These are phyloP conservation scores for Kuschelorhynchus macadamiae DNA, from an alignment of 2,888 invertebrate genomes.

Conservation along the genomic window DNA sequence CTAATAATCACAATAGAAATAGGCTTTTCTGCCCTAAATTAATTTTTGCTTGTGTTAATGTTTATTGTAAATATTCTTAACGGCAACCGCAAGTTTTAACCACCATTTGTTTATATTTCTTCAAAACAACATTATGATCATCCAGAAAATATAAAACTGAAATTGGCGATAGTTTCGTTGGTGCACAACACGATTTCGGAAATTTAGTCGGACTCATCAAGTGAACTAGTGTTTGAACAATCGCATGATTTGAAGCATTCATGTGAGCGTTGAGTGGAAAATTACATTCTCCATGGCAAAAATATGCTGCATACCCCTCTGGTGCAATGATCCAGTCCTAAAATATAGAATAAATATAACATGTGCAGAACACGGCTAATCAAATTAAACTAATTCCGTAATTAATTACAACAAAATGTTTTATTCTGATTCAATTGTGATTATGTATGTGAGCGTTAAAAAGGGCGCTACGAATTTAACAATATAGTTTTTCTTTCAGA, in stretches of 20 bases:
- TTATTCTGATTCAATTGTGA: too few species aligned
- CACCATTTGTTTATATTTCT: slow-evolving; percentile 97
- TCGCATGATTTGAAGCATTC: slow-evolving; percentile 97
- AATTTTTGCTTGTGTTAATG: too few species aligned
- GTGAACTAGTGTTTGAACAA: slow-evolving; percentile 93
- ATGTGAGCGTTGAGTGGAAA: slow-evolving; percentile 94
- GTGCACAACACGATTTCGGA: slow-evolving; percentile 95
- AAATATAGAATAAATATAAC: too few species aligned
- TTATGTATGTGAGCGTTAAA: too few species aligned
- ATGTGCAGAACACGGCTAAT: too few species aligned
- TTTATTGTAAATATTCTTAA: slow-evolving; percentile 68
- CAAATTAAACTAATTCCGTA: too few species aligned
- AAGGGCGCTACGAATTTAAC: too few species aligned
- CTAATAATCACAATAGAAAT: too few species aligned
- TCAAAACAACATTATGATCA: slow-evolving; percentile 86
- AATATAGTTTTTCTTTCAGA: too few species aligned
- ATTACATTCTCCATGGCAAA: slow-evolving; percentile 94
- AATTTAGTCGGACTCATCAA: slow-evolving; percentile 85
- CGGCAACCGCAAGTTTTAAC: slow-evolving; percentile 98
- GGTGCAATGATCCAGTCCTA: slow-evolving; percentile 98
- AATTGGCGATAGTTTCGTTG: slow-evolving; percentile 88
- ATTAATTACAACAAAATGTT: too few species aligned
- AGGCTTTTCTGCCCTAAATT: too few species aligned
- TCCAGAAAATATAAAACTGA: slow-evolving; percentile 93
- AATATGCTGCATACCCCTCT: slow-evolving; percentile 93